phyloP scores from a whole-genome alignment of 2,888 invertebrate genomes.

The Sthenelais limicola region DNA sequence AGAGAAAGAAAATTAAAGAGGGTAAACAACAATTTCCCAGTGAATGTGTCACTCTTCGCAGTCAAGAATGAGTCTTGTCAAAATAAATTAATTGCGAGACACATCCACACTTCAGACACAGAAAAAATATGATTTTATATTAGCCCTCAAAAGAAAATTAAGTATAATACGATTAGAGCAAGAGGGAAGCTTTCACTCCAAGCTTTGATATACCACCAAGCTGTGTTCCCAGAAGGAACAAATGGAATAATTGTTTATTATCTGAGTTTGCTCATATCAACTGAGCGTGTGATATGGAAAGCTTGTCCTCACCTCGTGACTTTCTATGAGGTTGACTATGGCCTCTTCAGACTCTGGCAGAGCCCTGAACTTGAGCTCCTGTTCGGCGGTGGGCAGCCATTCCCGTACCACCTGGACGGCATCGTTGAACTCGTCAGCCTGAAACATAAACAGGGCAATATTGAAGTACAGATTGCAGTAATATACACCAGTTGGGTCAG shows the following conservation, averaged over 20 bases:
- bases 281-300: not conserved
- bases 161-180: too few relatives aligned
- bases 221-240: too few relatives aligned
- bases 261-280: not conserved
- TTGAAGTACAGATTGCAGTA: not conserved
- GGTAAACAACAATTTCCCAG: too few relatives aligned
- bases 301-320: slow-evolving; percentile 64
- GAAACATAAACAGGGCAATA: slow-evolving; percentile 13
- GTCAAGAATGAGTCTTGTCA: too few relatives aligned
- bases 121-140: too few relatives aligned
- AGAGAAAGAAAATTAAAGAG: too few relatives aligned
- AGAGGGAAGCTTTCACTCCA: too few relatives aligned
- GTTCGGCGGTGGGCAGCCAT: slow-evolving; percentile 70
- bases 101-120: too few relatives aligned
- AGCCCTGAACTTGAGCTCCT: slow-evolving; percentile 68
- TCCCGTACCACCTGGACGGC: slow-evolving; percentile 69
- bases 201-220: too few relatives aligned
- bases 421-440: slow-evolving; percentile 71
- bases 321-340: slow-evolving; percentile 69
- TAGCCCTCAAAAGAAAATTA: too few relatives aligned
- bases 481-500: not conserved
- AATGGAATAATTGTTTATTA: not conserved
- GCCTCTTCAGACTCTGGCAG: slow-evolving; percentile 70
- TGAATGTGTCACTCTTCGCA: too few relatives aligned
- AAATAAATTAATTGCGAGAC: too few relatives aligned